phyloP scores from a whole-genome alignment of 2,888 invertebrate species.

The Trilocha varians region DNA sequence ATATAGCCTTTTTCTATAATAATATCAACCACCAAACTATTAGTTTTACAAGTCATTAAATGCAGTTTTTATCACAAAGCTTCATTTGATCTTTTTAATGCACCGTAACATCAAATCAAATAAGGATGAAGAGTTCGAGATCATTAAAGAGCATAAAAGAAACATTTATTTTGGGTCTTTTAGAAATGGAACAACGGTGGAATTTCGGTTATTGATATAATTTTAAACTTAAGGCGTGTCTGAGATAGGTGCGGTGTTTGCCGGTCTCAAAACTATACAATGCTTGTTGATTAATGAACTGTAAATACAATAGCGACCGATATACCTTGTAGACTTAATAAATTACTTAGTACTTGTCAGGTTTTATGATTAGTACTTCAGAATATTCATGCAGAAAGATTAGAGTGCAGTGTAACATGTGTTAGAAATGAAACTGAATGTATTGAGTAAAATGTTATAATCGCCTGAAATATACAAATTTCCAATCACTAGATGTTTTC shows the following conservation, averaged over 20 bases:
- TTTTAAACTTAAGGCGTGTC: constrained; percentile 26
- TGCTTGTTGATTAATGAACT: constrained; percentile 59
- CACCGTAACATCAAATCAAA: not conserved
- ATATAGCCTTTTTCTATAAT: too few species aligned
- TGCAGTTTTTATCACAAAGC: not conserved
- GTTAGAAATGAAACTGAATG: too few species aligned
- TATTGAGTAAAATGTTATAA: too few species aligned
- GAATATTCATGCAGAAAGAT: too few species aligned
- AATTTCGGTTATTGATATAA: constrained; percentile 16
- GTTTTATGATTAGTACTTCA: too few species aligned
- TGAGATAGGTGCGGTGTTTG: constrained; percentile 13
- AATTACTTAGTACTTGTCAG: too few species aligned
- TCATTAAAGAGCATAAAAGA: not conserved
- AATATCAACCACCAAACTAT: too few species aligned
- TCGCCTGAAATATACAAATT: too few species aligned
- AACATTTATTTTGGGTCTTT: not conserved
- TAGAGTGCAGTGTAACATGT: too few species aligned
- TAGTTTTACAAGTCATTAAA: too few species aligned
- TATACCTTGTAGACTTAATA: constrained; percentile 22
- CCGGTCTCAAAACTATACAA: constrained; percentile 45
- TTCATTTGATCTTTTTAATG: not conserved
- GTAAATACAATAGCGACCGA: constrained; percentile 54
- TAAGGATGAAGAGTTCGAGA: not conserved
- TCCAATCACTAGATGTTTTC: too few species aligned
- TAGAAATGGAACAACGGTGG: not conserved